These are phyloP conservation scores for Rhyacophila brunnea DNA, from an alignment of 1,140 invertebrate genomes.

Conservation along the genomic window DNA sequence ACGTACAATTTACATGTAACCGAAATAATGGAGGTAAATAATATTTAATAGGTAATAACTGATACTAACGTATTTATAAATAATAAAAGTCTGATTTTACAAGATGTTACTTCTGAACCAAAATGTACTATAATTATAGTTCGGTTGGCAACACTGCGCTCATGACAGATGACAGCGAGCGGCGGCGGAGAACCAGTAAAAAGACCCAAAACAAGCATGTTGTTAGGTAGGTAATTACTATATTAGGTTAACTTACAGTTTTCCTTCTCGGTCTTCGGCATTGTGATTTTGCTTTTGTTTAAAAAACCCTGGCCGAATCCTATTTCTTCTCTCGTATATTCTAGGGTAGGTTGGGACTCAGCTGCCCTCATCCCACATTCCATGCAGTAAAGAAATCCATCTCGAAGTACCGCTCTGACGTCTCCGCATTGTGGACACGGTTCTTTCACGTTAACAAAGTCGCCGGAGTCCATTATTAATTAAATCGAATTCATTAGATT, in stretches of 20 bases:
- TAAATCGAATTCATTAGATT: background rate
- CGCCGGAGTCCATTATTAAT: constrained; percentile 11
- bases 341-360: constrained; percentile 39
- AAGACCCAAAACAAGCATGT: too few species aligned
- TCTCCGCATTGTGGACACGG: constrained; percentile 49
- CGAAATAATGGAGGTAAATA: too few species aligned
- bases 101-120: too few species aligned
- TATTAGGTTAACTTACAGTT: constrained; percentile 18
- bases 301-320: constrained; percentile 7
- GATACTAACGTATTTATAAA: too few species aligned
- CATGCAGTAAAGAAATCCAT: constrained; percentile 58
- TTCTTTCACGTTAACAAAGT: constrained; percentile 1
- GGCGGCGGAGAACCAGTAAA: too few species aligned
- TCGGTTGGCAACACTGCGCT: too few species aligned
- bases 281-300: background rate
- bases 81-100: too few species aligned
- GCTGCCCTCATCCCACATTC: constrained; percentile 49
- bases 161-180: too few species aligned
- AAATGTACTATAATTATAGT: too few species aligned
- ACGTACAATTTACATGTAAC: too few species aligned
- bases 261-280: constrained; percentile 17
- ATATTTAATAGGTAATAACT: too few species aligned
- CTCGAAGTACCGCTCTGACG: constrained; percentile 48
- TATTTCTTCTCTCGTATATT: constrained; percentile 21
- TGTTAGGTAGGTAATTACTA: too few species aligned